These are phyloP conservation scores for Oconnorella tubifera DNA, from an alignment of 2,888 invertebrate genomes.

Conservation along the genomic window DNA sequence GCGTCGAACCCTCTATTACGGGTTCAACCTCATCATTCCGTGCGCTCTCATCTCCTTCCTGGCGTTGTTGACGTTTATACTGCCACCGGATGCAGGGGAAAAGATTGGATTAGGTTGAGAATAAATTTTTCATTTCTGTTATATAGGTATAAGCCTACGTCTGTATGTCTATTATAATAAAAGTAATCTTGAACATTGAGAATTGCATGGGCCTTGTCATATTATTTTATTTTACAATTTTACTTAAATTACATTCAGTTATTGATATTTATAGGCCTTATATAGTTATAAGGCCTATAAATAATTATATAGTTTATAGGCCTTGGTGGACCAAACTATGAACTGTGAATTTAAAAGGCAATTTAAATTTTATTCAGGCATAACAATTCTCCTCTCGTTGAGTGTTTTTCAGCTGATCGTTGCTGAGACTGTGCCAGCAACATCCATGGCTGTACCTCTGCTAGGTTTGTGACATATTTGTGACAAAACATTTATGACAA, in stretches of 20 bases:
- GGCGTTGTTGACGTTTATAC: slow-evolving; percentile 35
- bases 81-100: slow-evolving; percentile 39
- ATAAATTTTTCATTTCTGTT: too few relatives aligned
- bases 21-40: slow-evolving; percentile 40
- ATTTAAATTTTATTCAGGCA: too few relatives aligned
- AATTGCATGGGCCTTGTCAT: too few relatives aligned
- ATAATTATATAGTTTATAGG: too few relatives aligned
- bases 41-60: slow-evolving; percentile 38
- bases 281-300: too few relatives aligned
- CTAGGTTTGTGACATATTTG: slow-evolving; percentile 25
- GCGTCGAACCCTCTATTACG: slow-evolving; percentile 37
- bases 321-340: too few relatives aligned
- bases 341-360: too few relatives aligned
- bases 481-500: too few relatives aligned
- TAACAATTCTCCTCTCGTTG: slow-evolving; percentile 35
- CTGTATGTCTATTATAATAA: too few relatives aligned
- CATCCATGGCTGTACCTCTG: slow-evolving; percentile 36
- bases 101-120: slow-evolving; percentile 37
- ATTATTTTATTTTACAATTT: neutral
- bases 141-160: too few relatives aligned
- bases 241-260: neutral
- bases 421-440: slow-evolving; percentile 35
- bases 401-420: slow-evolving; percentile 36
- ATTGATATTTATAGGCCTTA: too few relatives aligned
- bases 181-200: too few relatives aligned